A percentile compares a stretch with the other conserved stretches of the same genome.
phyloP scores from a whole-genome alignment of 1,140 invertebrate species.

The Zaprionus davidi region DNA sequence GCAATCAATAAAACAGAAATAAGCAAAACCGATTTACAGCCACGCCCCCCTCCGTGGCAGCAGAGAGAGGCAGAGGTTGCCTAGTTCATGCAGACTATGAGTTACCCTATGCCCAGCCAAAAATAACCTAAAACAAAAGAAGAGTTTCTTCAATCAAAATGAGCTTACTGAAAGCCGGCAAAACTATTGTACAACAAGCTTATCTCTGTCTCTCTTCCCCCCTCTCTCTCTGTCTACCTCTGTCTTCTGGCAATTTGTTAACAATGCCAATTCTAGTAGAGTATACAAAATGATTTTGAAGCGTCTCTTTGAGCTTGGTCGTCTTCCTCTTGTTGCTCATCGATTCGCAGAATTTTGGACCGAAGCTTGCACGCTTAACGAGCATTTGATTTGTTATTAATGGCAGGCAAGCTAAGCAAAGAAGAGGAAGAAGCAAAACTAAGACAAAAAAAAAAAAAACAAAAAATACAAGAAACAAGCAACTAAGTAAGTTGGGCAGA shows the following conservation, averaged over 20 bases:
- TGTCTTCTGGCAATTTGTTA: background rate
- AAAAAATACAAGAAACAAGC: slow-evolving; percentile 10
- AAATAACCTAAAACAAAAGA: background rate
- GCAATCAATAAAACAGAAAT: slow-evolving; percentile 58
- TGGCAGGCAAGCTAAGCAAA: slow-evolving; percentile 45
- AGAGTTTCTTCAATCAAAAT: too few species aligned
- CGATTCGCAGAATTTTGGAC: slow-evolving; percentile 52
- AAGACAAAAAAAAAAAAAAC: background rate
- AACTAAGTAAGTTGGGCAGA: slow-evolving; percentile 29
- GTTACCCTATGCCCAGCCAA: background rate
- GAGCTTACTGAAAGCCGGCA: background rate
- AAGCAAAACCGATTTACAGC: slow-evolving; percentile 48
- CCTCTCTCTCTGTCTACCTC: background rate
- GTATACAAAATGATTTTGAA: slow-evolving; percentile 28
- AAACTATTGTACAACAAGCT: background rate
- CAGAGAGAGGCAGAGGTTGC: background rate
- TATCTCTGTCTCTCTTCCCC: too few species aligned
- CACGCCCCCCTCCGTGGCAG: slow-evolving; percentile 31
- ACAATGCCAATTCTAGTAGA: slow-evolving; percentile 7
- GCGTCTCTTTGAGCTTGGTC: slow-evolving; percentile 1
- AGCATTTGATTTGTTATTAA: slow-evolving; percentile 74
- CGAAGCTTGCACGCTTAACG: slow-evolving; percentile 52
- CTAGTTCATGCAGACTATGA: background rate
- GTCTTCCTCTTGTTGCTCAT: slow-evolving; percentile 17
- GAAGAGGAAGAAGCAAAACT: slow-evolving; percentile 19